These are phyloP conservation scores for Myotis yumanensis DNA, from an alignment of 2,113 vertebrate genomes.

Conservation along the genomic window DNA sequence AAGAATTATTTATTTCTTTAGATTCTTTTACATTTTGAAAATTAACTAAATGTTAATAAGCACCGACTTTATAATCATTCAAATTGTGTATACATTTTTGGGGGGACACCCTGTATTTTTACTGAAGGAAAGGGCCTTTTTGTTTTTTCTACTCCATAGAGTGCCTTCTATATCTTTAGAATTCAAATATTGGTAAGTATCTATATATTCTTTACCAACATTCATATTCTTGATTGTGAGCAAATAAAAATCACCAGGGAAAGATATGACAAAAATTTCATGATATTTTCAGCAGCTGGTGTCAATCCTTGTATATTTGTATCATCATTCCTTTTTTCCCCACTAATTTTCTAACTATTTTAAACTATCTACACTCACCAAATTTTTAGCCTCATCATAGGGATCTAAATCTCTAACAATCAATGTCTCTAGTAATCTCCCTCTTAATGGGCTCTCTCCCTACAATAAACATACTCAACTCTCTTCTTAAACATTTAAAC, in stretches of 20 bases:
- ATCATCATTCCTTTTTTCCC: background rate
- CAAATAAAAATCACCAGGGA: background rate
- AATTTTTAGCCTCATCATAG: background rate
- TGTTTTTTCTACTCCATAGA: background rate
- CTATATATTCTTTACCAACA: background rate
- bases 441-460: background rate
- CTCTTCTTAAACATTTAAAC: background rate
- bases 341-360: background rate
- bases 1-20: too few species aligned
- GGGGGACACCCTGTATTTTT: background rate
- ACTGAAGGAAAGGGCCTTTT: background rate
- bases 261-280: background rate
- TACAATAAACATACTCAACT: background rate
- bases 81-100: too few species aligned
- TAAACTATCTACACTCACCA: background rate
- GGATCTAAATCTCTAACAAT: background rate
- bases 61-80: too few species aligned
- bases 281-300: background rate
- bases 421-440: background rate
- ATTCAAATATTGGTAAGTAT: background rate
- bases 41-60: too few species aligned
- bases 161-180: background rate
- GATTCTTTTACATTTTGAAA: too few species aligned
- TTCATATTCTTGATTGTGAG: background rate
- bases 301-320: background rate